Evolutionary conservation across 2,113 vertebrate species (phyloP).

Genomic region (Carlito syrichta): DNA sequence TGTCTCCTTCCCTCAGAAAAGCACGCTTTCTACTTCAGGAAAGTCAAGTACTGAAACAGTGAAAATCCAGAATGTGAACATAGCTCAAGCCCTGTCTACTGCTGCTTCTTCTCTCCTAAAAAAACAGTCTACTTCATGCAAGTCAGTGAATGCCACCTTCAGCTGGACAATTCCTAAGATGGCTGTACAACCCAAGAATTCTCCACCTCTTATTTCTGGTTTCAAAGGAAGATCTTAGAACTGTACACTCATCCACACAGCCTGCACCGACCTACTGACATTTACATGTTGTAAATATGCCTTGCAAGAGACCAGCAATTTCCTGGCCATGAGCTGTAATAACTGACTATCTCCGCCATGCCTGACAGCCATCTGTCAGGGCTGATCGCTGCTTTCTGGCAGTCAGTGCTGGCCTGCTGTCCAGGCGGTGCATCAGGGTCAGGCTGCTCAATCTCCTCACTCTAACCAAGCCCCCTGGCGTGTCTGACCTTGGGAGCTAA

Average conservation of each 20-base stretch:
- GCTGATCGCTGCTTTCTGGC: not conserved
- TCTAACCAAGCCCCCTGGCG: fast-evolving
- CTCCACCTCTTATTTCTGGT: not conserved
- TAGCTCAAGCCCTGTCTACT: not conserved
- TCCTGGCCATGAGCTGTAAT: not conserved
- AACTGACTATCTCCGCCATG: not conserved
- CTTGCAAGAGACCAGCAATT: not conserved
- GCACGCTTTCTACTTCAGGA: not conserved
- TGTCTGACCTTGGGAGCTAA: not conserved
- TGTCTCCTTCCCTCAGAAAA: not conserved
- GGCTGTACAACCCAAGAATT: not conserved
- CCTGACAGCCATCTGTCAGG: not conserved
- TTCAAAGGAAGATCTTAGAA: not conserved
- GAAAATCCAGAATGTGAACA: not conserved
- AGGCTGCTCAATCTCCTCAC: not conserved
- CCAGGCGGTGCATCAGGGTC: not conserved
- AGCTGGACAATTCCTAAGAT: not conserved
- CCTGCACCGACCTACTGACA: not conserved
- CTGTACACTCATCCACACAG: not conserved
- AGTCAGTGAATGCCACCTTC: fast-evolving
- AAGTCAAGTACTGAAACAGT: not conserved
- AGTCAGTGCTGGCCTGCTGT: not conserved
- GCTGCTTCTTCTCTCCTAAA: not conserved
- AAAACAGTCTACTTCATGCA: not conserved
- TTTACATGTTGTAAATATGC: not conserved